phyloP scores from a whole-genome alignment of 2,113 vertebrate genomes.

The Limanda limanda region DNA sequence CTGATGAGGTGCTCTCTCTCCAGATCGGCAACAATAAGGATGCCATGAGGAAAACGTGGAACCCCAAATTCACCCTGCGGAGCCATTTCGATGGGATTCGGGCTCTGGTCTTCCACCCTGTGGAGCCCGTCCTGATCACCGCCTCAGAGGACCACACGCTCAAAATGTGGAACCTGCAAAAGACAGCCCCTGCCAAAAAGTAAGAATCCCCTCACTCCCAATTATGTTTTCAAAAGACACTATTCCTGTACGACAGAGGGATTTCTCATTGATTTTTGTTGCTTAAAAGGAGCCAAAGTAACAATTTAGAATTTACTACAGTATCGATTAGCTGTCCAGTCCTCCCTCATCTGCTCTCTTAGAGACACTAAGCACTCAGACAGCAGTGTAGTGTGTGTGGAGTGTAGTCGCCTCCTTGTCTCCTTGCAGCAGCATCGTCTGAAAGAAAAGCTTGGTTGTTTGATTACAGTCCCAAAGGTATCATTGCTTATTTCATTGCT shows the following conservation, averaged over 20 bases:
- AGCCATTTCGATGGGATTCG: constrained; percentile 98
- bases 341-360: not conserved
- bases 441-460: constrained; percentile 15
- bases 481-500: not conserved
- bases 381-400: not conserved
- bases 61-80: constrained; percentile 97
- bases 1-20: not conserved
- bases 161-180: constrained; percentile 99
- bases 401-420: not conserved
- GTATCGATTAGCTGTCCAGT: not conserved
- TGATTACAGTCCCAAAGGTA: constrained; percentile 1
- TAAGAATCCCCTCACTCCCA: constrained; percentile 65
- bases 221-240: not conserved
- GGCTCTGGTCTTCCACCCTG: constrained; percentile 93
- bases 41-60: constrained; percentile 98
- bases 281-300: not conserved
- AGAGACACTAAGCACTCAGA: not conserved
- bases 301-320: not conserved
- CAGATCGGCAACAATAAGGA: constrained; percentile 98
- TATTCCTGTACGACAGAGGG: not conserved
- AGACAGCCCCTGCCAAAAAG: constrained; percentile 98
- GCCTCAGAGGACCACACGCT: constrained; percentile 98
- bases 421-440: not conserved
- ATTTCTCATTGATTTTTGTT: not conserved
- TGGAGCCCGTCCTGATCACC: constrained; percentile 96